Percentiles rank a stretch among this genome's conserved stretches.
Evolutionary conservation across 2,888 invertebrate species (phyloP).

Genomic region (Xylophagus ater): DNA sequence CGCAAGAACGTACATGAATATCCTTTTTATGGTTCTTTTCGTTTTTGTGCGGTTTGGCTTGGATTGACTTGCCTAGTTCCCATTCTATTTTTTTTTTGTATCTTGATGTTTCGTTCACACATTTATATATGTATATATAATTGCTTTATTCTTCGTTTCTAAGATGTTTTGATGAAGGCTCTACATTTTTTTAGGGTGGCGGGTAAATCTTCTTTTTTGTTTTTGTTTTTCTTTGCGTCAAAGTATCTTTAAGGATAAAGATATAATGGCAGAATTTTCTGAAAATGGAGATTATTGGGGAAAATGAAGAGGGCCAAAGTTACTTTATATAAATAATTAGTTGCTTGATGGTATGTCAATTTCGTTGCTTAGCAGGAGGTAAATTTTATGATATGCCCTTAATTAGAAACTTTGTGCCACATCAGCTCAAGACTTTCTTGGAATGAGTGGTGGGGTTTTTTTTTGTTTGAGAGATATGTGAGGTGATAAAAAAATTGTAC

Average conservation of each 20-base stretch:
- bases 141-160: not conserved
- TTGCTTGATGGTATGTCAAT: slow-evolving; percentile 14
- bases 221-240: not conserved
- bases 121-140: not conserved
- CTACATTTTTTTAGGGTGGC: no score
- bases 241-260: not conserved
- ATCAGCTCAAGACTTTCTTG: not conserved
- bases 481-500: no score
- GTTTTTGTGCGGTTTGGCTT: not conserved
- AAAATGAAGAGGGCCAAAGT: not conserved
- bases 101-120: not conserved
- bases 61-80: not conserved
- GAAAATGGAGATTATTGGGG: no score
- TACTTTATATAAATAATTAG: slow-evolving; percentile 12
- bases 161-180: slow-evolving; percentile 1
- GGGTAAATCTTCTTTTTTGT: no score
- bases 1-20: slow-evolving; percentile 28
- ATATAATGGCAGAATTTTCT: not conserved
- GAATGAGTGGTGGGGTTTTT: no score
- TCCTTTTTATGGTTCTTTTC: slow-evolving; percentile 26
- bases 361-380: slow-evolving; percentile 11
- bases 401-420: slow-evolving; percentile 15
- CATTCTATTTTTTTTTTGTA: slow-evolving; percentile 4
- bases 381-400: slow-evolving; percentile 14
- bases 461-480: no score